Evolutionary conservation across 2,888 invertebrate species (phyloP).

Genomic region (Leucania comma): DNA sequence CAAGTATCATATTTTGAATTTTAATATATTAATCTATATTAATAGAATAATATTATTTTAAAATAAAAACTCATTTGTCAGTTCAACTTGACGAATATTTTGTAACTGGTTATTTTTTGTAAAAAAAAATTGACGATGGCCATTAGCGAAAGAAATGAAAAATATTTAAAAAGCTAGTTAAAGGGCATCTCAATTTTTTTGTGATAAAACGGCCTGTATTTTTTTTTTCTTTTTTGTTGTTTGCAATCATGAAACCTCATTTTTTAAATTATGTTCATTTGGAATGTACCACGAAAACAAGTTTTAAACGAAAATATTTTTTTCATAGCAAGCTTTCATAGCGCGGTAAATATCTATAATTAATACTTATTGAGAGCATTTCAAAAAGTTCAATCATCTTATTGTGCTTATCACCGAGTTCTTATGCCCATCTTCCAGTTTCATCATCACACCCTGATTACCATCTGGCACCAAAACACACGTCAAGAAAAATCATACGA

Average conservation of each 20-base stretch:
- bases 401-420: no score
- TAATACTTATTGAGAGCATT: no score
- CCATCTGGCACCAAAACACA: no score
- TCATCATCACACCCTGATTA: no score
- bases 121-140: background rate
- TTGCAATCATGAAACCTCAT: background rate
- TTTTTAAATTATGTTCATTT: background rate
- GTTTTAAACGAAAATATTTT: no score
- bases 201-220: background rate
- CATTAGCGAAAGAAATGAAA: background rate
- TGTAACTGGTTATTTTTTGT: background rate
- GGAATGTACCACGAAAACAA: background rate
- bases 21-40: no score
- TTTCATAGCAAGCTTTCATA: no score
- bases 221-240: background rate
- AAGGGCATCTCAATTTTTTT: constrained; percentile 9
- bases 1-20: no score
- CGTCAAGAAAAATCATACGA: no score
- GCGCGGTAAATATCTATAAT: no score
- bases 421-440: no score
- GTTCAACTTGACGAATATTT: background rate
- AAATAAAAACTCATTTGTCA: constrained; percentile 1
- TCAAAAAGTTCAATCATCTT: no score
- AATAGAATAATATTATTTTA: background rate
- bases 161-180: constrained; percentile 3